phyloP scores from a whole-genome alignment of 2,797 vertebrate species.

The Acrocephalus scirpaceus region DNA sequence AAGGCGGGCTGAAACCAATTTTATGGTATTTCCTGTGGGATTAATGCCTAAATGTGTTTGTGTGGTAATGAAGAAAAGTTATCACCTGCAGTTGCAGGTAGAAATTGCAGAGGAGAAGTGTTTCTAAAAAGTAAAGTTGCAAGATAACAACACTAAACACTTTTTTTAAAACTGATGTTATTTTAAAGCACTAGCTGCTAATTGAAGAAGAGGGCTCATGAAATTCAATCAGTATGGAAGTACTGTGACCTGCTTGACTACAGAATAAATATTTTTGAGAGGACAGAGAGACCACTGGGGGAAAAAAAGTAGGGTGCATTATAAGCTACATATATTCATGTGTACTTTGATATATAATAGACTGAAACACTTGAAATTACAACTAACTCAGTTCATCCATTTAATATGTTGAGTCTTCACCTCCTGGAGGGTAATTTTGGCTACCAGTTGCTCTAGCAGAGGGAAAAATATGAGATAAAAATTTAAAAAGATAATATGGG shows the following conservation, averaged over 20 bases:
- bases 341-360: background rate
- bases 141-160: background rate
- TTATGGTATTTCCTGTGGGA: constrained; percentile 54
- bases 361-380: background rate
- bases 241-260: background rate
- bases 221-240: background rate
- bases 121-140: background rate
- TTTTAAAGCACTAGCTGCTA: background rate
- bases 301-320: background rate
- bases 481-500: background rate
- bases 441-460: background rate
- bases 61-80: constrained; percentile 36
- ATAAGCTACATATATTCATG: background rate
- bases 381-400: background rate
- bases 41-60: constrained; percentile 54
- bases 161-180: background rate
- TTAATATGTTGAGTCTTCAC: background rate
- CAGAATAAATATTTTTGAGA: background rate
- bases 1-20: constrained; percentile 43
- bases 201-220: background rate
- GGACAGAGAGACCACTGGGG: background rate
- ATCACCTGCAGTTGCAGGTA: background rate
- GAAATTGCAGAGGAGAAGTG: background rate
- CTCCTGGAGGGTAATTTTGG: background rate
- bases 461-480: background rate